Base-by-base conservation (phyloP, 2,888 invertebrate genomes). In the Heliconius cydno region DNA sequence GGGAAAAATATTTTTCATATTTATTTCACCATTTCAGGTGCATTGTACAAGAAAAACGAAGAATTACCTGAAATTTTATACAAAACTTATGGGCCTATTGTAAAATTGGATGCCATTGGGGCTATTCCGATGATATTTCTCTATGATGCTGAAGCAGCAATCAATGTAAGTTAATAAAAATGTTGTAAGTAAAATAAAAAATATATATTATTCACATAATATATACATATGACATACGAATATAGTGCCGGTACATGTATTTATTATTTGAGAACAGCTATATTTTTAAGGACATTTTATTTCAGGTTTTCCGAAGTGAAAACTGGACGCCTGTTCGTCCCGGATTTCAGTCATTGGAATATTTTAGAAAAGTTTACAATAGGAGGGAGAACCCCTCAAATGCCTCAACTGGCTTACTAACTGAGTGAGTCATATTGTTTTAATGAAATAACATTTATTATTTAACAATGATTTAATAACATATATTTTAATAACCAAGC, bases 1-100 rank as follows among this genome's bases (percentile, higher is more conserved):
- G 19, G 2, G 1, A 7, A n/a, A n/a, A 60, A 60, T 25, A 76
- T 25, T 85, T 96, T 96, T 91, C 87, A 83, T 88, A 89, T 88
- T 80, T 79, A 81, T 73, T 41, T 41, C 6, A n/a, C 28, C 13
- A n/a, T 75, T 65, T 12, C 22, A 80, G 79, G 77, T 65, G 25
- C 80, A 15, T 57, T 82, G 15, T 57, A 70, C 15, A 60, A 80
- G 28, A 66, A 34, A 25, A 66, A 79, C 70, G 79, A 80, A 66
- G 73, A 71, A 84, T 2, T 82, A 81, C 25, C 70, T 65, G 15
- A 84, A 85, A 5, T 75, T 22, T 57, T 92, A 22, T 87, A 87
- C 68, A 82, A 87, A 3, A 81, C 67, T 0, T 90, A 88, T 80
- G 92, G 92, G 3, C 89, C 90, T 1, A 90, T 92, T 7, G 85